phyloP scores from a whole-genome alignment of 2,888 invertebrate species.

The Drosophila cracens region DNA sequence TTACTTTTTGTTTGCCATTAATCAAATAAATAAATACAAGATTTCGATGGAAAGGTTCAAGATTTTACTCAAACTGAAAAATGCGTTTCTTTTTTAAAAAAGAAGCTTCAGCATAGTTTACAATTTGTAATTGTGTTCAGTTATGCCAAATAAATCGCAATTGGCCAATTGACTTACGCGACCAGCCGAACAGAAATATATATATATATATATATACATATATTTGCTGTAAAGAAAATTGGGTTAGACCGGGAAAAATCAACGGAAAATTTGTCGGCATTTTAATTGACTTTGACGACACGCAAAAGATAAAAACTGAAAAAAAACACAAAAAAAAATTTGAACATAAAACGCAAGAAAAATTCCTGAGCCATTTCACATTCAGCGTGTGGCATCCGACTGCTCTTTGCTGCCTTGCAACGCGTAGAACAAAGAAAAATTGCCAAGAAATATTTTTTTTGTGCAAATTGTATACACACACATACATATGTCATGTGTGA shows the following conservation, averaged over 20 bases:
- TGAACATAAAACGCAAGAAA: conserved; percentile 23
- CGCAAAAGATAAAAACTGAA: conserved; percentile 13
- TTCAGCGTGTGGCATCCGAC: conserved; percentile 18
- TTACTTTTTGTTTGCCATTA: not conserved
- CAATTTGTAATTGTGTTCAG: conserved; percentile 21
- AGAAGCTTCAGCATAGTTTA: not conserved
- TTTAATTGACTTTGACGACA: conserved; percentile 61
- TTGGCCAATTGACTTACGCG: conserved; percentile 36
- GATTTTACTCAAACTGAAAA: not conserved
- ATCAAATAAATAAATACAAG: not conserved
- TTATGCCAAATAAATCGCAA: conserved; percentile 49
- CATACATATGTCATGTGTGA: not conserved
- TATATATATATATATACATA: not conserved
- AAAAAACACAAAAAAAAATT: conserved; percentile 22
- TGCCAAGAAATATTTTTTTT: conserved; percentile 35
- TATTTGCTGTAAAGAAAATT: conserved; percentile 35
- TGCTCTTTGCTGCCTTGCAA: conserved; percentile 16
- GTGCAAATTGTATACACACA: conserved; percentile 29
- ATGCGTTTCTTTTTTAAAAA: not conserved
- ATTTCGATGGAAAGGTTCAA: not conserved
- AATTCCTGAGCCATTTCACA: conserved; percentile 42
- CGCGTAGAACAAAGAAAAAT: conserved; percentile 17
- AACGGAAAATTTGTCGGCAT: conserved; percentile 34
- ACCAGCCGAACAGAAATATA: not conserved
- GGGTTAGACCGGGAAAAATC: conserved; percentile 57